Evolutionary conservation across 2,888 invertebrate species (phyloP), one percentile per base, ranked within the genome.

Genomic region (Hydriomena furcata): DNA sequence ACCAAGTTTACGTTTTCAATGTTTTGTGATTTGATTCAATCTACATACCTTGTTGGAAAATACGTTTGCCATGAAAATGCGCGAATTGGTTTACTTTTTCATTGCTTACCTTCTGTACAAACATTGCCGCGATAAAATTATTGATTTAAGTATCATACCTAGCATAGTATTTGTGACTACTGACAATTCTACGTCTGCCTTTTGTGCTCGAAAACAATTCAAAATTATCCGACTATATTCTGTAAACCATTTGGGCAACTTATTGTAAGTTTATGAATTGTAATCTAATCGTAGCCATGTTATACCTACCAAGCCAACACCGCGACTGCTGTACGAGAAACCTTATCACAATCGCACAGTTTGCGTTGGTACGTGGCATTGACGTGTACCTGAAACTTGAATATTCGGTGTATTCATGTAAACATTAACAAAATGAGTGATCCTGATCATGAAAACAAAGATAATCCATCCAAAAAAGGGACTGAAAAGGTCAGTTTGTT

Each of bases 321-420:
- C 63, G 68, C 61, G 65, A 67, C 68, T 58, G 66, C 63, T 56
- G 55, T 55, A 50, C 57, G 66, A 68, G 74, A 51, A 61, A 65
- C 70, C 76, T 83, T 86, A 86, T 84, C 83, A 80, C 63, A 58
- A 63, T 63, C 70, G 65, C 68, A 65, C 72, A 73, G 74, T 79
- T 72, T 73, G 75, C 73, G 65, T 66, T 73, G 58, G 72, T 83
- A 88, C 88, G 88, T 88, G 89, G 89, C 87, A 71, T 68, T 85
- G 79, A 82, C 78, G 76, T 71, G 57, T 47, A 43, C 17, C 27
- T 5, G 12, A 28, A 42, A 38, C 24, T 32, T 8, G 21, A 30
- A 17, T 30, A 46, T 48, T 47, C 32, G 47, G 48, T n/a, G n/a
- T 35, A 40, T 44, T 32, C 28, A 47, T 62, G 45, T 56, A 47